Base-by-base conservation (phyloP, 2,797 vertebrate species). In the Peromyscus nudipes region DNA sequence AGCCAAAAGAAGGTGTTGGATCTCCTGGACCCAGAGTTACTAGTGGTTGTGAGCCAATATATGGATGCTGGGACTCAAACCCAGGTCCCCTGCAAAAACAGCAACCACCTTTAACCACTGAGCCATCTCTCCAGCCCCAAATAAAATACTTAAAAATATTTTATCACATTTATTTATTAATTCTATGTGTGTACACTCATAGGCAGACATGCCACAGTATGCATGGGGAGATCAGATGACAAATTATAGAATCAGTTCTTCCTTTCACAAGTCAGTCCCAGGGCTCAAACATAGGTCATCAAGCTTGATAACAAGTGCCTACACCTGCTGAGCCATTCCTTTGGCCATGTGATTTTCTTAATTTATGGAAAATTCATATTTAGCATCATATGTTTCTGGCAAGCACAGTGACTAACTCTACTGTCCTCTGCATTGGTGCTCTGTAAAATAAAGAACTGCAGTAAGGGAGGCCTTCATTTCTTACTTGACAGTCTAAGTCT, bases 331-430 rank as follows among this genome's bases (percentile, higher is more conserved):
- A 10, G 40, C 60, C 60, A 3, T 67, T 65, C 49, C 43, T 37
- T 13, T 14, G 23, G 21, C 34, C n/a, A 0, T 67, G 71, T 62
- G 37, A 21, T 31, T 94, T 91, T 89, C 55, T 27, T 64, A 64
- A 73, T 77, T 91, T n/a, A 0, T 67, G 14, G 27, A 88, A 76
- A 60, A 64, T 29, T 86, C 77, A 29, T 31, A 43, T 93, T 64
- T 62, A 91, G 9, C 60, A 55, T 94, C 88, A 0, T 3, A 65
- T 52, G 62, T 85, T 92, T 84, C 94, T 97, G 87, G 8, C 90
- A 60, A 92, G 89, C n/a, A 69, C 86, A 23, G 64, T 89, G 62
- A 80, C 64, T 60, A 80, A 1, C 37, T 76, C 0, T 55, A 17
- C n/a, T 40, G 6, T 76, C 23, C 37, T 86, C 96, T 55, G n/a